A percentile compares a stretch with the other conserved stretches of the same genome.
phyloP scores from a whole-genome alignment of 2,113 vertebrate genomes.

The Cephalopholis sonnerati region DNA sequence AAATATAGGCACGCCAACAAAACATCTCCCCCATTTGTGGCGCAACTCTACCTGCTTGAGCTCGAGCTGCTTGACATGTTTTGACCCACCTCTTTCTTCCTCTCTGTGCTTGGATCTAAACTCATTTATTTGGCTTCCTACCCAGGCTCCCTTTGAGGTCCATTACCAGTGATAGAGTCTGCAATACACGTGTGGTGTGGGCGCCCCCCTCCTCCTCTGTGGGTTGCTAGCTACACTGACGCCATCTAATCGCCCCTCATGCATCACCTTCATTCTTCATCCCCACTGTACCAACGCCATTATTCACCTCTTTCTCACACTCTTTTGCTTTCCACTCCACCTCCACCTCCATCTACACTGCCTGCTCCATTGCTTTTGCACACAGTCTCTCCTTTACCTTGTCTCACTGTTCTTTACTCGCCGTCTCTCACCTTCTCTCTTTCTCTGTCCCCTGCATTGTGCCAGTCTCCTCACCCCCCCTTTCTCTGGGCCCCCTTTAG shows the following conservation, averaged over 20 bases:
- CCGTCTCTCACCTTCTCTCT: neutral
- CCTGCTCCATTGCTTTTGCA: neutral
- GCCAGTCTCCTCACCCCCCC: neutral
- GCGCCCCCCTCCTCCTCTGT: neutral
- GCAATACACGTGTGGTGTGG: slow-evolving; percentile 12
- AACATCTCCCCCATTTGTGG: neutral
- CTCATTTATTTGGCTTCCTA: slow-evolving; percentile 45
- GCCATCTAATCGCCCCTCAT: slow-evolving; percentile 64
- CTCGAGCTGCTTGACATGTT: neutral
- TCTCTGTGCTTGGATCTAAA: neutral
- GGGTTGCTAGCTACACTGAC: slow-evolving; percentile 31
- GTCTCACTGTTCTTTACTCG: neutral
- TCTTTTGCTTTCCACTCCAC: neutral
- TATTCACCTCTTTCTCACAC: slow-evolving; percentile 46
- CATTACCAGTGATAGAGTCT: slow-evolving; percentile 40
- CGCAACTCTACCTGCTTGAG: neutral
- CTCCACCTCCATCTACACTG: neutral
- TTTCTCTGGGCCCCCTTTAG: slow-evolving; percentile 23
- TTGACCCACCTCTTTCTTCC: neutral
- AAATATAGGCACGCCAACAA: neutral
- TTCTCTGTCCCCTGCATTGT: neutral
- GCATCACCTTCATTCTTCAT: slow-evolving; percentile 66
- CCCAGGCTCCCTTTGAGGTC: slow-evolving; percentile 43
- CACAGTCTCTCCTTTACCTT: slow-evolving; percentile 4
- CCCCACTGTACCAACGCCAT: slow-evolving; percentile 43